Percentiles rank a stretch among this genome's conserved stretches.
Evolutionary conservation across 2,797 vertebrate species (phyloP).

Genomic region (Lepilemur septentrionalis): DNA sequence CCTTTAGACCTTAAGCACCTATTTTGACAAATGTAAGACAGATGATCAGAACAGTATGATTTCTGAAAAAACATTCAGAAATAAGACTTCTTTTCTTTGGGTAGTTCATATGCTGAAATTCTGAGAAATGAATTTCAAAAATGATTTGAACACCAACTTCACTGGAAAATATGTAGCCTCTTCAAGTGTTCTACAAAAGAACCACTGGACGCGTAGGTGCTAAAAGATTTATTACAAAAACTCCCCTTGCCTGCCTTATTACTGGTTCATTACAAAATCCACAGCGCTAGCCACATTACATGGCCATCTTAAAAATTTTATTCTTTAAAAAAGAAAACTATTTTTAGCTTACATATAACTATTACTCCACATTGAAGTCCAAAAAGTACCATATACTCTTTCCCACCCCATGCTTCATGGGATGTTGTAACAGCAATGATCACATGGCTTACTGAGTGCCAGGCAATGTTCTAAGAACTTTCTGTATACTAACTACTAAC

Average conservation of each 20-base stretch:
- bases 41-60: neutral
- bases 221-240: neutral
- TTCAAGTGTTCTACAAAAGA: neutral
- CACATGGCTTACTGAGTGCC: rapidly evolving
- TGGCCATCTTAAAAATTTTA: neutral
- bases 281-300: neutral
- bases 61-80: neutral
- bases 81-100: neutral
- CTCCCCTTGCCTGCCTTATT: neutral
- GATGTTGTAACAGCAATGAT: neutral
- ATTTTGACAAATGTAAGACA: neutral
- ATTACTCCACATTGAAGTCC: neutral
- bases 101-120: neutral
- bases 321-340: neutral
- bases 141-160: neutral
- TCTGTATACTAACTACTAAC: neutral
- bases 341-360: neutral
- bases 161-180: neutral
- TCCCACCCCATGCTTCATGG: rapidly evolving
- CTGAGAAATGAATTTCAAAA: neutral
- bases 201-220: neutral
- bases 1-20: neutral
- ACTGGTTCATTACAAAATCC: neutral
- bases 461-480: neutral
- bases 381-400: neutral